Evolutionary conservation across 2,888 invertebrate genomes (phyloP), one percentile per base, ranked within the genome.

Genomic region (Rosalia funebris): DNA sequence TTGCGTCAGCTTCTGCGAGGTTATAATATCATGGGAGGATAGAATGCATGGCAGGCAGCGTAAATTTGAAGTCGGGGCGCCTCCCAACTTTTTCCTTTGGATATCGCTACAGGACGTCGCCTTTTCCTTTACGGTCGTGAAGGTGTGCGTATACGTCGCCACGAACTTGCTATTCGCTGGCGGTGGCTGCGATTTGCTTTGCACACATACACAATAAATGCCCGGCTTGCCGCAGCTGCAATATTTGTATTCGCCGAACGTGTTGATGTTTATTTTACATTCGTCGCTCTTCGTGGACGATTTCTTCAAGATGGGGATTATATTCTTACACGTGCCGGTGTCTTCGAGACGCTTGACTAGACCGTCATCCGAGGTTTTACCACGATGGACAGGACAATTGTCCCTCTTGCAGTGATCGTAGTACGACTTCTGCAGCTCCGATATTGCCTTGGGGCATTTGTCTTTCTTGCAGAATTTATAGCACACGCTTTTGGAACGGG

Each of bases 401-500:
- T 34, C 34, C 10, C 34, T 34, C 11, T 34, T 34, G 11, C 34
- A 11, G 34, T 34, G 11, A n/a, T n/a, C 11, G 11, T 34, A 34
- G 11, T 34, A 7, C 5, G 25, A 25, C 7, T 25, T 25, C 25
- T 25, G 25, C 7, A 25, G 25, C 4, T 25, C 25, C 4, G 25
- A 3, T 7, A 7, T 5, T 7, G 25, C 25, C 25, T 7, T 25
- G 25, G 25, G 25, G 25, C 32, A 32, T 16, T 53, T 53, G 2
- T 50, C 50, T 39, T 39, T 50, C 15, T 31, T 16, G 17, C 31
- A 42, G 9, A 41, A 32, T 42, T 53, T 53, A 9, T 31, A 41
- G 11, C 17, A 16, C 5, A 31, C 1, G 9, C 12, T 53, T 20
- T n/a, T 20, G 10, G 32, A 7, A 7, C 9, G n/a, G 1, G 10